These are phyloP conservation scores for Bufo gargarizans DNA, from an alignment of 2,113 vertebrate species.

Conservation along the genomic window DNA sequence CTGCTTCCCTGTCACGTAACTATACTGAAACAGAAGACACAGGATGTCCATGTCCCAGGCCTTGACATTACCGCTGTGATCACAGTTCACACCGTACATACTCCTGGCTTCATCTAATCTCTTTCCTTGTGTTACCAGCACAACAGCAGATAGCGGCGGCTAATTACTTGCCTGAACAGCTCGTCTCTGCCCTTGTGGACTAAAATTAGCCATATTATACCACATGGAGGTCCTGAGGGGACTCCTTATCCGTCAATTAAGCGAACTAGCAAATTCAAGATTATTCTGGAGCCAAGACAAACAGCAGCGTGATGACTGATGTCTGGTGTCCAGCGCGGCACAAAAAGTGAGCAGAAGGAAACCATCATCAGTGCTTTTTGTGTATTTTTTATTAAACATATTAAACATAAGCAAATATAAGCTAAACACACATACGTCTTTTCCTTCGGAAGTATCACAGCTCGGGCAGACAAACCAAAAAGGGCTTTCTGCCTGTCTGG, in stretches of 20 bases:
- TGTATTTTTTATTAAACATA: no score
- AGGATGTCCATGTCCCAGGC: background rate
- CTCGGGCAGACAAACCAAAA: no score
- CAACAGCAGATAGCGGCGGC: slow-evolving; percentile 7
- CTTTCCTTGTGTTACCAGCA: slow-evolving; percentile 7
- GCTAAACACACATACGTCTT: no score
- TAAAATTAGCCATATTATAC: slow-evolving; percentile 38
- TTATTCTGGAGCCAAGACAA: slow-evolving; percentile 23
- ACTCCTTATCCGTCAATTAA: slow-evolving; percentile 32
- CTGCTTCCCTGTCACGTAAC: background rate
- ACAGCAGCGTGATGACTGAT: background rate
- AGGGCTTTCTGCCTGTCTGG: no score
- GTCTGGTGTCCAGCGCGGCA: no score
- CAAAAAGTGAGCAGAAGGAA: no score
- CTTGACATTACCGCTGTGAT: slow-evolving; percentile 26
- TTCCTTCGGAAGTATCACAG: no score
- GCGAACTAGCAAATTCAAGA: slow-evolving; percentile 20
- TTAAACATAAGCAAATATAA: no score
- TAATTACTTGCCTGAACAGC: slow-evolving; percentile 26
- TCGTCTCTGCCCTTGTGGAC: slow-evolving; percentile 5
- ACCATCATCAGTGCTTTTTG: no score
- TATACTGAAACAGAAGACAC: background rate
- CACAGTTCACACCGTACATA: background rate
- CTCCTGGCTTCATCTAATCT: slow-evolving; percentile 10
- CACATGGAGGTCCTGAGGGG: slow-evolving; percentile 37